These are phyloP conservation scores for Eira barbara DNA, from an alignment of 2,113 vertebrate species.

Conservation along the genomic window DNA sequence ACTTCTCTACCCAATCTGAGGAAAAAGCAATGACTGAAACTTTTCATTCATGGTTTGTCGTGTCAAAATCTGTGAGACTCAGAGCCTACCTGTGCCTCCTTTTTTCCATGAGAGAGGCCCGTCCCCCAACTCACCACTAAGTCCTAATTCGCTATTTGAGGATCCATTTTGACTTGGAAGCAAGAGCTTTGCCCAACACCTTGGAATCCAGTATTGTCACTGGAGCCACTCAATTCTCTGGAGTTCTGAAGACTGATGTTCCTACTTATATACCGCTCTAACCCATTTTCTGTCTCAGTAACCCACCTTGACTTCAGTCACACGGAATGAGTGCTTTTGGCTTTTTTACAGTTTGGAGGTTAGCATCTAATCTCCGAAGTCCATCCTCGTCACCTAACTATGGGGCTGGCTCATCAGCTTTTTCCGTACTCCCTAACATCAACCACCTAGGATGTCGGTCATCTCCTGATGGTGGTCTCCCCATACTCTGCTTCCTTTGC, in stretches of 20 bases:
- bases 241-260: neutral
- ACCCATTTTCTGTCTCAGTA: neutral
- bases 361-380: neutral
- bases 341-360: neutral
- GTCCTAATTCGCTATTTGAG: neutral
- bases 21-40: neutral
- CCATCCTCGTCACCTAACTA: neutral
- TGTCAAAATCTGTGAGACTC: neutral
- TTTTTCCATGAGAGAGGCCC: neutral
- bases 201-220: no score
- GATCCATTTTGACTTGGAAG: neutral
- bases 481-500: neutral
- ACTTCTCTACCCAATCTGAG: neutral
- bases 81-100: accelerated
- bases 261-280: accelerated
- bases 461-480: neutral
- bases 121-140: neutral
- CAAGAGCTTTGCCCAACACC: neutral
- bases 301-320: neutral
- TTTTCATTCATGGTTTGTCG: neutral
- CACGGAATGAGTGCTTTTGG: neutral
- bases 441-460: neutral
- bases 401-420: neutral
- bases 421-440: neutral
- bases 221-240: neutral